phyloP scores from a whole-genome alignment of 2,888 invertebrate genomes.

The Chrysolina haemoptera region DNA sequence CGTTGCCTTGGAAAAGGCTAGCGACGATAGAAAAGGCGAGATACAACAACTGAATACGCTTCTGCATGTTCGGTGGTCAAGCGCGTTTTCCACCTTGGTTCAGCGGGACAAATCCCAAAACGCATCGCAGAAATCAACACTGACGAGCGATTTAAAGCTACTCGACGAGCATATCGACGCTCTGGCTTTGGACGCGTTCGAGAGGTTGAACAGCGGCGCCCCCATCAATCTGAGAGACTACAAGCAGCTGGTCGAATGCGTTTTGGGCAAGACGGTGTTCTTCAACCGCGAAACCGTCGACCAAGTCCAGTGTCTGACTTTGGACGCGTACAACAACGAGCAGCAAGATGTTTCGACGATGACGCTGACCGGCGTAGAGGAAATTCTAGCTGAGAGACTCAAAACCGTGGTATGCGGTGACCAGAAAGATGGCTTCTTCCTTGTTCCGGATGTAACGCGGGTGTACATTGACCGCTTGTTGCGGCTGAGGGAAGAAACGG shows the following conservation, averaged over 20 bases:
- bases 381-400: no score
- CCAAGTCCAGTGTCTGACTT: not conserved
- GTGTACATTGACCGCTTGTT: not conserved
- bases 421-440: not conserved
- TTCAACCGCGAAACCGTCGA: not conserved
- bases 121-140: not conserved
- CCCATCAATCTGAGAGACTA: not conserved
- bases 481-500: not conserved
- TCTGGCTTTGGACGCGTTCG: not conserved
- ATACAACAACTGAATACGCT: not conserved
- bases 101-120: not conserved
- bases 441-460: not conserved
- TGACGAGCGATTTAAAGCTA: not conserved
- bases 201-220: not conserved
- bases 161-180: not conserved
- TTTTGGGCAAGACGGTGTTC: not conserved
- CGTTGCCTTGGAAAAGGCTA: not conserved
- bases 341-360: no score
- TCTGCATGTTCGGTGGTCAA: not conserved
- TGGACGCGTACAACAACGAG: not conserved
- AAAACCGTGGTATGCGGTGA: no score
- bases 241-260: not conserved
- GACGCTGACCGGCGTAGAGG: no score
- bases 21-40: not conserved
- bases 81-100: not conserved